Evolutionary conservation across 2,797 vertebrate genomes (phyloP), one percentile per base, ranked within the genome.

Genomic region (Amazonetta brasiliensis): DNA sequence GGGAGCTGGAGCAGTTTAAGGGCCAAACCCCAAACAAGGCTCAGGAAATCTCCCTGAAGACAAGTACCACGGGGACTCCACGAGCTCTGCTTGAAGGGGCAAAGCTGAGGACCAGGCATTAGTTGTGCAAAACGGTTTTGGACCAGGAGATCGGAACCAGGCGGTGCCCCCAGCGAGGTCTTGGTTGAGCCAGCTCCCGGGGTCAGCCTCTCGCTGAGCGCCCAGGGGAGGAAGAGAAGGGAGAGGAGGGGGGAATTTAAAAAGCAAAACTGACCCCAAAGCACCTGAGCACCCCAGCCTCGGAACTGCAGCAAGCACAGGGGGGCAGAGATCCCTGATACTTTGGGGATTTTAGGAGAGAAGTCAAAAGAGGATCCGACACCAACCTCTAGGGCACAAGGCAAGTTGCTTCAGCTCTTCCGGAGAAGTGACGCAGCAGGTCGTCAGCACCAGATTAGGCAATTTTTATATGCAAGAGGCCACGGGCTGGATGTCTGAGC

Each of bases 381-480:
- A 63, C 26, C 71, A 37, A 58, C 11, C 50, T 44, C 72, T 4
- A 44, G 9, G 2, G 68, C 48, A 37, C 43, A 28, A 31, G 71
- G 56, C 0, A 1, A 87, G 80, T 23, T 44, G 52, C 77, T 89
- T 43, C 83, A n/a, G 84, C 59, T 94, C 56, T 31, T 44, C 33
- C 7, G 44, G 35, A 25, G 56, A 35, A 39, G 85, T 35, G 91
- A 72, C 48, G 23, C 7, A 0, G 4, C 26, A 20, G 69, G 46
- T 48, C 3, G 2, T 62, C 79, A 86, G 76, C 75, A 41, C 8
- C 11, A 41, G 44, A 71, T 77, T 50, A 95, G 95, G 89, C 75
- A 92, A 80, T 71, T 63, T 28, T 41, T 64, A 28, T 46, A 85
- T 12, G 74, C 56, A 73, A 48, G 87, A 83, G 84, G 82, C 59